Base-by-base conservation (phyloP, 1,140 invertebrate species). In the Paracyclopina nana region DNA sequence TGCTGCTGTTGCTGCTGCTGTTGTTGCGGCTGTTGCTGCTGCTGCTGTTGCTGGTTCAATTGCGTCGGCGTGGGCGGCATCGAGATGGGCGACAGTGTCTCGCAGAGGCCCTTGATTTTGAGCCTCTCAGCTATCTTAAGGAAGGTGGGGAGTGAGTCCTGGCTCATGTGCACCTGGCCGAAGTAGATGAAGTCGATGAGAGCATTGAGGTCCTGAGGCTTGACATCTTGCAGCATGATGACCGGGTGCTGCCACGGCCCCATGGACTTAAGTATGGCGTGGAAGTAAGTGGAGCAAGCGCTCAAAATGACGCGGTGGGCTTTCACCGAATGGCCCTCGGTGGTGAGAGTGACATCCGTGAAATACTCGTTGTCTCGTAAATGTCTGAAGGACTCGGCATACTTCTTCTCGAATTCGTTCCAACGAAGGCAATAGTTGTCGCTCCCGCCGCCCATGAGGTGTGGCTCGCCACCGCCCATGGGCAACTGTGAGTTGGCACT, bases 361-460 rank as follows among this genome's bases (percentile, higher is more conserved):
- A 57, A 57, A 29, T 44, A 40, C n/a, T 46, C 40, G 27, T 52
- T 40, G 6, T 52, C 50, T 4, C 50, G 3, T 11, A 52, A 25
- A 26, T 20, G 20, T 16, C 50, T 14, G 27, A 52, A 52, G 11
- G 50, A 24, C 24, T 52, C 50, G 2, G 41, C 50, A 25, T 52
- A 52, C 14, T 52, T 52, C 50, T 52, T 52, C 25, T 52, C 50
- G 81, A 84, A 81, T 82, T 85, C 84, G 77, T 84, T 85, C 81
- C 81, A 84, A 78, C 81, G 81, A 73, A 85, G 79, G 76, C 81
- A 84, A 77, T 84, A 85, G 73, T 84, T 81, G 78, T 84, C 80
- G 82, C 81, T 84, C 45, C 25, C 9, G 12, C 25, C 25, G 4
- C 20, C 16, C 4, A 14, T 24, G 4, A 48, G 16, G 5, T 14